Conservation (phyloP, 23 tunicate genomes). For the Trididemnum nubilum region DNA sequence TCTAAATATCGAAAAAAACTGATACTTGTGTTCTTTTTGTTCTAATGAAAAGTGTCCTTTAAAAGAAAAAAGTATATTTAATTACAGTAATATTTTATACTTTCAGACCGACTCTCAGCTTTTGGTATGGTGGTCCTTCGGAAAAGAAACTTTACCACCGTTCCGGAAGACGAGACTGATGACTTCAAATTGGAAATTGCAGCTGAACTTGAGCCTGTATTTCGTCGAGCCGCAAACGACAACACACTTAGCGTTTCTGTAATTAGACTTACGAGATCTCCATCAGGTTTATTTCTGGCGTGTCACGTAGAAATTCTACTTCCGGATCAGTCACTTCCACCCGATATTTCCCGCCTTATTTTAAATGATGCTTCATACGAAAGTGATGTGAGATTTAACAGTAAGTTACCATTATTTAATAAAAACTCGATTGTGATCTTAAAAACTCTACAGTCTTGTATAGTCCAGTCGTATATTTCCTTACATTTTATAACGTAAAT, state of each 20-base stretch:
- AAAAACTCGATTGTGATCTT: too few species aligned
- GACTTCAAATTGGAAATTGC: neutral
- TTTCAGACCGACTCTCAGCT: constrained; percentile 15
- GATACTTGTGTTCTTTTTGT: too few species aligned
- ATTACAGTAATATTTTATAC: too few species aligned
- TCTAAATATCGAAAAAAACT: too few species aligned
- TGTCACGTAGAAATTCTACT: neutral
- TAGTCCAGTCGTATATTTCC: too few species aligned
- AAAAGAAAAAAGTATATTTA: too few species aligned
- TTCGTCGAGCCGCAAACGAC: neutral
- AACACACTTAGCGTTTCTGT: neutral
- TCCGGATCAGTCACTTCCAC: neutral
- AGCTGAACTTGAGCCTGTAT: neutral
- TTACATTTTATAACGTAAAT: too few species aligned
- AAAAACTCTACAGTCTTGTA: neutral
- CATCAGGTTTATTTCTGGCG: neutral
- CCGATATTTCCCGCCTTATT: neutral
- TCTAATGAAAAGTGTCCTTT: too few species aligned
- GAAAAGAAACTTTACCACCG: neutral
- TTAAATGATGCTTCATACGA: neutral
- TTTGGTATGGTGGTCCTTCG: neutral
- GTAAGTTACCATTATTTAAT: too few species aligned
- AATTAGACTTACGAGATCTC: neutral
- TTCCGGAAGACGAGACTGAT: neutral
- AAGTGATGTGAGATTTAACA: neutral